Evolutionary conservation across 2,797 vertebrate genomes (phyloP).

Genomic region (Dallia pectoralis): DNA sequence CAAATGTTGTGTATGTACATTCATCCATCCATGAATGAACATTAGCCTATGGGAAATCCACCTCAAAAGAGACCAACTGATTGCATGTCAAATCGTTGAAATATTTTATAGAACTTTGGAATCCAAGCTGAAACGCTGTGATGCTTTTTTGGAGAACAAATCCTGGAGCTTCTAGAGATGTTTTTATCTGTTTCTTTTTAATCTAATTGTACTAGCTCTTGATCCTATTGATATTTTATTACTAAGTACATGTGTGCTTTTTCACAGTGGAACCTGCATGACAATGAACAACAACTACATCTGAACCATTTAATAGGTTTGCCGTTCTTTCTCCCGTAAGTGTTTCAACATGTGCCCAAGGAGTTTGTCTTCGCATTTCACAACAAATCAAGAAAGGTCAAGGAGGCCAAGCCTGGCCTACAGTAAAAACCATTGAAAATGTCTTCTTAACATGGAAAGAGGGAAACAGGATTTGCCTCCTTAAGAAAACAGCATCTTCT

Average conservation of each 20-base stretch:
- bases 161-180: slow-evolving; percentile 41
- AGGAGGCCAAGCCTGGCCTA: slow-evolving; percentile 74
- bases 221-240: slow-evolving; percentile 62
- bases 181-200: slow-evolving; percentile 39
- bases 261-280: slow-evolving; percentile 51
- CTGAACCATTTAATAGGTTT: slow-evolving; percentile 76
- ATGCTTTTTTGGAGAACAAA: slow-evolving; percentile 36
- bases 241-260: slow-evolving; percentile 63
- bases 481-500: slow-evolving; percentile 67
- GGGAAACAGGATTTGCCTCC: slow-evolving; percentile 73
- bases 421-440: slow-evolving; percentile 63
- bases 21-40: not conserved
- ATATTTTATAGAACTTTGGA: slow-evolving; percentile 52
- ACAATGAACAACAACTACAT: slow-evolving; percentile 50
- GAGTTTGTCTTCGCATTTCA: slow-evolving; percentile 64
- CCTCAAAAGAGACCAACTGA: not conserved
- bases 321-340: slow-evolving; percentile 69
- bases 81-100: slow-evolving; percentile 37
- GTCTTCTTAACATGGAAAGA: slow-evolving; percentile 54
- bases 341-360: slow-evolving; percentile 66
- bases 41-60: not conserved
- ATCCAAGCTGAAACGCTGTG: slow-evolving; percentile 48
- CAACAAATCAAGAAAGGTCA: slow-evolving; percentile 72
- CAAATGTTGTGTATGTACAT: slow-evolving; percentile 5
- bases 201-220: slow-evolving; percentile 55